Percentiles rank a stretch among this genome's conserved stretches.
Evolutionary conservation across 2,888 invertebrate genomes (phyloP).

Genomic region (Gasteruption jaculator): DNA sequence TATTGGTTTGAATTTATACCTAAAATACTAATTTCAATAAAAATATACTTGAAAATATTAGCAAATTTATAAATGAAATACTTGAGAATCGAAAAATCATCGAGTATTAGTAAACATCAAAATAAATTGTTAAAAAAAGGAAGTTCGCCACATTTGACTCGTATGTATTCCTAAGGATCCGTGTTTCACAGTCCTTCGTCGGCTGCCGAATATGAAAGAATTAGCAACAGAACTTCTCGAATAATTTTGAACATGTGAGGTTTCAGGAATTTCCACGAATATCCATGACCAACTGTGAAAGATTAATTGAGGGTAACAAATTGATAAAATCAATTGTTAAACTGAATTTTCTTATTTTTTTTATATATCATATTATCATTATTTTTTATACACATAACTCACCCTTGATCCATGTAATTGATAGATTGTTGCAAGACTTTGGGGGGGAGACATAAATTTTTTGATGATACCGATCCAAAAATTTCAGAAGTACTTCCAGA

Average conservation of each 20-base stretch:
- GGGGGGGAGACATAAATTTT: conserved; percentile 83
- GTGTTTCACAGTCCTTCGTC: conserved; percentile 95
- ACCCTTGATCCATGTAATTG: conserved; percentile 87
- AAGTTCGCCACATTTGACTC: conserved; percentile 89
- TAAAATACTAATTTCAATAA: too few relatives aligned
- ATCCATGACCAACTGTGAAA: conserved; percentile 77
- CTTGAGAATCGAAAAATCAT: too few relatives aligned
- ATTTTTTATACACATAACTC: too few relatives aligned
- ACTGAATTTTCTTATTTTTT: not conserved
- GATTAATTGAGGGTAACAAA: conserved; percentile 9
- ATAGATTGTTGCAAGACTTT: conserved; percentile 90
- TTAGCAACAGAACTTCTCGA: conserved; percentile 91
- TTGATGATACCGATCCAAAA: conserved; percentile 77
- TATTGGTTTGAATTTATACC: too few relatives aligned
- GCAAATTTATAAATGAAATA: too few relatives aligned
- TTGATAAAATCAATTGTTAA: conserved; percentile 8
- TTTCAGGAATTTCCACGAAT: conserved; percentile 94
- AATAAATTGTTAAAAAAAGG: too few relatives aligned
- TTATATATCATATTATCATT: too few relatives aligned
- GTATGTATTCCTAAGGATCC: conserved; percentile 96
- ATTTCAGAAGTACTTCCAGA: conserved; percentile 78
- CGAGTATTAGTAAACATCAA: too few relatives aligned
- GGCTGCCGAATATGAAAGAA: conserved; percentile 90
- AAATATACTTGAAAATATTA: too few relatives aligned
- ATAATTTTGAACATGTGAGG: conserved; percentile 92